These are phyloP conservation scores for Crenichthys baileyi DNA, from an alignment of 2,797 vertebrate species.

Conservation along the genomic window DNA sequence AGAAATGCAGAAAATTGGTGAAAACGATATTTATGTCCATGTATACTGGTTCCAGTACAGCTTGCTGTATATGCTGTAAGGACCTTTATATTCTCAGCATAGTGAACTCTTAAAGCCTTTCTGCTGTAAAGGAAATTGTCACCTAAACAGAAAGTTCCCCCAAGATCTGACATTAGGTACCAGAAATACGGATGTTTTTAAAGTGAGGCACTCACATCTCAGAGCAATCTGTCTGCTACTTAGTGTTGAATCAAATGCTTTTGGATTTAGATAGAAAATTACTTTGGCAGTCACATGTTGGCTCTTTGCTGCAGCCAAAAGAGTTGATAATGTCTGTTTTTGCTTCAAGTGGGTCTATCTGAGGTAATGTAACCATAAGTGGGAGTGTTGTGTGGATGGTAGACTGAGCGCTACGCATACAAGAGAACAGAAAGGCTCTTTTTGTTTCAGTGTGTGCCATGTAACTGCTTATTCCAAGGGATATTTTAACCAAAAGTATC, in stretches of 20 bases:
- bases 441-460: background rate
- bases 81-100: background rate
- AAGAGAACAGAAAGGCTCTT: background rate
- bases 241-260: background rate
- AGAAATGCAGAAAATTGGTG: background rate
- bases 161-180: background rate
- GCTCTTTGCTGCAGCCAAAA: background rate
- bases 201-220: background rate
- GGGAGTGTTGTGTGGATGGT: background rate
- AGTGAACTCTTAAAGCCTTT: background rate
- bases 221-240: background rate
- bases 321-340: background rate
- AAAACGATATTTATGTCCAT: background rate
- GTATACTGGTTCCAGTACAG: too few relatives aligned
- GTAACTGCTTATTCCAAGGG: background rate
- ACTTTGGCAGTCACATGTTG: background rate
- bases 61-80: background rate
- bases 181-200: background rate
- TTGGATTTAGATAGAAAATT: background rate
- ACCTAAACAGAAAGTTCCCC: background rate
- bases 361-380: background rate
- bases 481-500: background rate
- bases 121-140: background rate
- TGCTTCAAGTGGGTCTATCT: constrained; percentile 1
- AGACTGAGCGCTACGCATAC: background rate